Conservation (phyloP, 2,888 invertebrate species). For the Diarsia dahlii region DNA sequence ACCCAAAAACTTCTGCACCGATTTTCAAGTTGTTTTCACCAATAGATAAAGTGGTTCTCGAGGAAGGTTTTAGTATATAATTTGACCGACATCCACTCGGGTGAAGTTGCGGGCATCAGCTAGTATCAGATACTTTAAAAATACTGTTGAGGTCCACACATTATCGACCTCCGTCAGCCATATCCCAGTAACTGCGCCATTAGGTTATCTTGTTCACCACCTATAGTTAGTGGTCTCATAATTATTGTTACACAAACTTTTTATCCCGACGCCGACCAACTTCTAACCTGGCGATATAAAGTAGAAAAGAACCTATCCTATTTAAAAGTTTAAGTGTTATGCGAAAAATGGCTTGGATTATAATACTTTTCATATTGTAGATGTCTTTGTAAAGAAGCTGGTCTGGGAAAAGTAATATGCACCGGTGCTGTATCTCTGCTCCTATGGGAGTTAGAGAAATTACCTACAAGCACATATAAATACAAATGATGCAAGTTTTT, state of each 20-base stretch:
- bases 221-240: neutral
- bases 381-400: neutral
- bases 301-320: conserved; percentile 16
- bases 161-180: no score
- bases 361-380: conserved; percentile 23
- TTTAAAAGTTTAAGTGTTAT: conserved; percentile 50
- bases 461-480: no score
- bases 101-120: no score
- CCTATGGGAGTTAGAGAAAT: neutral
- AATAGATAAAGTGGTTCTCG: no score
- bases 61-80: no score
- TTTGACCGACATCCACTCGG: no score
- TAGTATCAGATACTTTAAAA: neutral
- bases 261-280: conserved; percentile 17
- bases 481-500: no score
- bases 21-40: no score
- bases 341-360: conserved; percentile 39
- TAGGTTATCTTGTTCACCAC: conserved; percentile 5
- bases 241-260: conserved; percentile 41
- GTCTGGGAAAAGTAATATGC: neutral
- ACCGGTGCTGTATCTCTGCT: neutral
- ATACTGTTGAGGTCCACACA: neutral
- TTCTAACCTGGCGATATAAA: conserved; percentile 41
- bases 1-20: no score
- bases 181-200: neutral